A percentile compares a stretch with the other conserved stretches of the same genome.
These are phyloP conservation scores for Osedax frankpressi DNA, from an alignment of 2,888 invertebrate species.

Conservation along the genomic window DNA sequence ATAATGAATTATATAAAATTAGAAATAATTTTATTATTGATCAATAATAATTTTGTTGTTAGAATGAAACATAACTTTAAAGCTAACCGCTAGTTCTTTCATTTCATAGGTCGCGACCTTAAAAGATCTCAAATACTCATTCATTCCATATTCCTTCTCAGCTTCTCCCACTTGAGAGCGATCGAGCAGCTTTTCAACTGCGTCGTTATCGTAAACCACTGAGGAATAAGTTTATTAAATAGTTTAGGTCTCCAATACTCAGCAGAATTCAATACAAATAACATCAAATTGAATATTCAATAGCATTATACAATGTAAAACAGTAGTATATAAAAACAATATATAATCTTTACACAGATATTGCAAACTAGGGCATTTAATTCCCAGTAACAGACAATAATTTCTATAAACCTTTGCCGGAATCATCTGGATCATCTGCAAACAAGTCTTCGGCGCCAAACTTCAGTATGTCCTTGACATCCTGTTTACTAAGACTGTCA, in stretches of 20 bases:
- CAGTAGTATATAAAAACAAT: too few species aligned
- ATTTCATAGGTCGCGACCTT: slow-evolving; percentile 51
- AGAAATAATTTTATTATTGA: too few species aligned
- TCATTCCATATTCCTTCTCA: slow-evolving; percentile 90
- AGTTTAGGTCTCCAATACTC: neutral
- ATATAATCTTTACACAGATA: too few species aligned
- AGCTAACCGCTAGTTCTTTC: slow-evolving; percentile 28
- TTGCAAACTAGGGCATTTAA: too few species aligned
- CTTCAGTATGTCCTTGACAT: slow-evolving; percentile 85
- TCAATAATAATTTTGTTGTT: too few species aligned
- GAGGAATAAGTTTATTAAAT: neutral
- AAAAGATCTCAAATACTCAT: slow-evolving; percentile 90
- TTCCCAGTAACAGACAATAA: too few species aligned
- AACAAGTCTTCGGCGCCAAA: slow-evolving; percentile 96
- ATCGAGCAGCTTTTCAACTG: slow-evolving; percentile 77
- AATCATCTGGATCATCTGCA: slow-evolving; percentile 75
- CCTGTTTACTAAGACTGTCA: slow-evolving; percentile 82
- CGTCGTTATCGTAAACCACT: slow-evolving; percentile 70
- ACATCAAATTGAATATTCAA: too few species aligned
- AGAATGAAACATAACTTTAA: too few species aligned
- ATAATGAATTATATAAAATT: too few species aligned
- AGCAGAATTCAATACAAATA: too few species aligned
- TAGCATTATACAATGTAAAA: too few species aligned
- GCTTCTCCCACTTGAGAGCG: slow-evolving; percentile 83
- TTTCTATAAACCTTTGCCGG: slow-evolving; percentile 24